phyloP scores from a whole-genome alignment of 2,888 invertebrate genomes.

The Spodoptera picta region DNA sequence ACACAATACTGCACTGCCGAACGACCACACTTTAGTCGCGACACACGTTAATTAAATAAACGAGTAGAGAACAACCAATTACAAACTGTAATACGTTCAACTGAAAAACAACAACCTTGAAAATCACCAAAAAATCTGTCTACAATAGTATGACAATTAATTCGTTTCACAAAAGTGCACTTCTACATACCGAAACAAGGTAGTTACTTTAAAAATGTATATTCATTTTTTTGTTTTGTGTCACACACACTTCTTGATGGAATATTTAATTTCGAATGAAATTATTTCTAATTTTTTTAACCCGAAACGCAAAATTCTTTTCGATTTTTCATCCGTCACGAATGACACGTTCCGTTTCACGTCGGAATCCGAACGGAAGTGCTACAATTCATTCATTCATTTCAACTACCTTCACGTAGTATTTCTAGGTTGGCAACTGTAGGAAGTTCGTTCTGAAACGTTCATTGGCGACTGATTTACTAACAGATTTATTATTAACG shows the following conservation, averaged over 20 bases:
- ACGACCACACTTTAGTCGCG: slow-evolving; percentile 66
- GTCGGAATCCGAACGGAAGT: slow-evolving; percentile 20
- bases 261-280: slow-evolving; percentile 26
- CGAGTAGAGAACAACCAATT: slow-evolving; percentile 76
- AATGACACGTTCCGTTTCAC: slow-evolving; percentile 67
- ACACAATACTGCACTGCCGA: slow-evolving; percentile 64
- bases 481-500: too few relatives aligned
- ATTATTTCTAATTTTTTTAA: slow-evolving; percentile 35
- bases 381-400: slow-evolving; percentile 5
- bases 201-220: slow-evolving; percentile 49
- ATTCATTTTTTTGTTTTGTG: slow-evolving; percentile 55
- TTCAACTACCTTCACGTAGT: background rate
- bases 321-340: slow-evolving; percentile 61
- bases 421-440: slow-evolving; percentile 30
- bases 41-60: slow-evolving; percentile 80
- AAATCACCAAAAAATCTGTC: slow-evolving; percentile 72
- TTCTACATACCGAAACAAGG: slow-evolving; percentile 71
- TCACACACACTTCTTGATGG: slow-evolving; percentile 49
- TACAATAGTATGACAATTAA: slow-evolving; percentile 62
- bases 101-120: slow-evolving; percentile 83
- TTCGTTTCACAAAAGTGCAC: slow-evolving; percentile 52
- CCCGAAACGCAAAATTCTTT: slow-evolving; percentile 51
- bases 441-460: slow-evolving; percentile 18
- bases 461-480: too few relatives aligned
- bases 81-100: slow-evolving; percentile 68